Evolutionary conservation across 2,888 invertebrate genomes (phyloP), one percentile per base, ranked within the genome.

Genomic region (Drosophila lacicola): DNA sequence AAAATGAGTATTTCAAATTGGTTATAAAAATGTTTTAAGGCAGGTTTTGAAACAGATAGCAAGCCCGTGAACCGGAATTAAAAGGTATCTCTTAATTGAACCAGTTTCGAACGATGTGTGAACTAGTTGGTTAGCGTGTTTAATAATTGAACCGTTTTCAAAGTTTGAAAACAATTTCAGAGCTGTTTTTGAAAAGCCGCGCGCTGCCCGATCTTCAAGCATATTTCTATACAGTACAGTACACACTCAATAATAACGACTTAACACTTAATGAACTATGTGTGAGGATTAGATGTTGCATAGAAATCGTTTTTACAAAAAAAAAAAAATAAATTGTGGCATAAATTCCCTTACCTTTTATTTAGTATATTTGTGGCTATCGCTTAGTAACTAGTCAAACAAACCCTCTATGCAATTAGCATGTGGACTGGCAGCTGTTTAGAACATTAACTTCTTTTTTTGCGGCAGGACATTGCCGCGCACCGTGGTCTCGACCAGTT

Each of bases 401-500:
- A 14, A 56, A 53, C 58, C 25, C 45, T 19, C 53, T 45, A 34
- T 33, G 47, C 14, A 41, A 39, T 65, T 10, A 29, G 37, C 39
- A 1, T 13, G 33, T 19, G 36, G 25, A 1, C 5, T 36, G 13
- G 1, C 2, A 11, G 34, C 92, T 29, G 29, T 29, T 29, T 91
- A 94, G 91, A 94, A 94, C 89, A 94, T 93, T 68, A 95, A 91
- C 84, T 94, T 93, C 86, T 95, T 95, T 45, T 88, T 83, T 14
- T 82, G 85, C 0, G 88, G 70, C 11, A 94, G 93, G 14, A 94
- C 90, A 25, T 93, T 93, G 45, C 93, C 94, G 44, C 95, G 94
- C 82, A 95, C 95, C 63, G 93, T 93, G 2, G 93, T 92, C 84
- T 95, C 95, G 29, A 94, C 86, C 41, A 95, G 90, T 91, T 96